phyloP scores from a whole-genome alignment of 2,888 invertebrate species.

The Nephrotoma appendiculata region DNA sequence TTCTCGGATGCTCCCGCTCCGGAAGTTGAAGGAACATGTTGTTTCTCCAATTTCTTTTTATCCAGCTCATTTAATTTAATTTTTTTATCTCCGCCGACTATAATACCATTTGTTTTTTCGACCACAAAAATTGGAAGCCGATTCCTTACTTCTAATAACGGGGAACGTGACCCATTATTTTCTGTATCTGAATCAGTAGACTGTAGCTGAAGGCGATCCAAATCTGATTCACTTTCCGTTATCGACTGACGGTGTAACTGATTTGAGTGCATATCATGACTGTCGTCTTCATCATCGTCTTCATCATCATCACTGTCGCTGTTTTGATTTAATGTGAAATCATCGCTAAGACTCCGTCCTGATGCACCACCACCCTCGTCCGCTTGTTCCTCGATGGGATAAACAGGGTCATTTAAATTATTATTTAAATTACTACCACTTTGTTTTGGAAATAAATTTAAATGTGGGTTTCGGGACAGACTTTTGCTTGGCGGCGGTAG shows the following conservation, averaged over 20 bases:
- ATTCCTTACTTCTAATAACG: slow-evolving; percentile 39
- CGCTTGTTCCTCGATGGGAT: slow-evolving; percentile 73
- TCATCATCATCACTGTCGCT: slow-evolving; percentile 49
- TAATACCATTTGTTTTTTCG: not conserved
- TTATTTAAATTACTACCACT: slow-evolving; percentile 10
- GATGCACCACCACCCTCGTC: slow-evolving; percentile 46
- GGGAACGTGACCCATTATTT: slow-evolving; percentile 55
- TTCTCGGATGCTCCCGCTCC: slow-evolving; percentile 13
- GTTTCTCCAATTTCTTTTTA: not conserved
- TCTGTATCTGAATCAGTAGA: slow-evolving; percentile 49
- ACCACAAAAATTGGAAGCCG: not conserved
- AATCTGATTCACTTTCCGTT: slow-evolving; percentile 18
- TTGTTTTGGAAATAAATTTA: slow-evolving; percentile 47
- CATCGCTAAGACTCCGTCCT: slow-evolving; percentile 43
- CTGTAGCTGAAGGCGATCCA: slow-evolving; percentile 20
- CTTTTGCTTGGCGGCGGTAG: slow-evolving; percentile 57
- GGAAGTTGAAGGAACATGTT: slow-evolving; percentile 13
- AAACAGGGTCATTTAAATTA: slow-evolving; percentile 50
- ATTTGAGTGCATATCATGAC: slow-evolving; percentile 29
- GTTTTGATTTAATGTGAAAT: slow-evolving; percentile 31
- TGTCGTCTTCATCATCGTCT: slow-evolving; percentile 24
- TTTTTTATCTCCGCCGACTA: slow-evolving; percentile 10
- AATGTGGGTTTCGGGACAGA: slow-evolving; percentile 52
- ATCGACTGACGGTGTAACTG: slow-evolving; percentile 28
- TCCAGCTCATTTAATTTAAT: slow-evolving; percentile 17